Evolutionary conservation across 2,113 vertebrate genomes (phyloP).

Genomic region (Aptenodytes forsteri): DNA sequence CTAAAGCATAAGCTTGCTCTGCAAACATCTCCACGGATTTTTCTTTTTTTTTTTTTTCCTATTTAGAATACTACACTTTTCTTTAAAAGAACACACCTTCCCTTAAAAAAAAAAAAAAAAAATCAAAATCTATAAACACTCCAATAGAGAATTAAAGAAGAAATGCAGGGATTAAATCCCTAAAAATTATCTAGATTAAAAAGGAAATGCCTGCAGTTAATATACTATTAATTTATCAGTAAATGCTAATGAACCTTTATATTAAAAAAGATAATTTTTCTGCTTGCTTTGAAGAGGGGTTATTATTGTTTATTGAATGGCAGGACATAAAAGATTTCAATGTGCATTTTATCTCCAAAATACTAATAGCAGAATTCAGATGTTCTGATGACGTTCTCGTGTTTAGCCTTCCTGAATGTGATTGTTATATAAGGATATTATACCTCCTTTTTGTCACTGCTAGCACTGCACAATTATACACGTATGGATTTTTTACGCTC

Average conservation of each 20-base stretch:
- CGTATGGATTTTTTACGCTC: background rate
- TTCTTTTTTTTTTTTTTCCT: no score
- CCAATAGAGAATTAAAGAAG: background rate
- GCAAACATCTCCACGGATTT: background rate
- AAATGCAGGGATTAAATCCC: background rate
- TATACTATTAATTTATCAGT: background rate
- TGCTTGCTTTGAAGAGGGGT: background rate
- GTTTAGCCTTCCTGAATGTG: background rate
- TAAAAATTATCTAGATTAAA: background rate
- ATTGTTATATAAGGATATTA: background rate
- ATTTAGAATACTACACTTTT: background rate
- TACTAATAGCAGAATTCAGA: background rate
- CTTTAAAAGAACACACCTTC: background rate
- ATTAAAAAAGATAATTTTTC: background rate
- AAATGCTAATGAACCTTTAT: background rate
- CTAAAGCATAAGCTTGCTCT: background rate
- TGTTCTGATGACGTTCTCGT: accelerated
- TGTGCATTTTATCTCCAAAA: background rate
- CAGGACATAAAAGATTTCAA: background rate
- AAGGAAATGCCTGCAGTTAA: background rate
- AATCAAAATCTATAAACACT: background rate
- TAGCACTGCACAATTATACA: background rate
- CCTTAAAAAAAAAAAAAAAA: background rate
- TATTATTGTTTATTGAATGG: background rate
- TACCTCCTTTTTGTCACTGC: background rate